A percentile compares a stretch with the other conserved stretches of the same genome.
These are phyloP conservation scores for Gonatopus flavifemur DNA, from an alignment of 1,140 invertebrate genomes.

Conservation along the genomic window DNA sequence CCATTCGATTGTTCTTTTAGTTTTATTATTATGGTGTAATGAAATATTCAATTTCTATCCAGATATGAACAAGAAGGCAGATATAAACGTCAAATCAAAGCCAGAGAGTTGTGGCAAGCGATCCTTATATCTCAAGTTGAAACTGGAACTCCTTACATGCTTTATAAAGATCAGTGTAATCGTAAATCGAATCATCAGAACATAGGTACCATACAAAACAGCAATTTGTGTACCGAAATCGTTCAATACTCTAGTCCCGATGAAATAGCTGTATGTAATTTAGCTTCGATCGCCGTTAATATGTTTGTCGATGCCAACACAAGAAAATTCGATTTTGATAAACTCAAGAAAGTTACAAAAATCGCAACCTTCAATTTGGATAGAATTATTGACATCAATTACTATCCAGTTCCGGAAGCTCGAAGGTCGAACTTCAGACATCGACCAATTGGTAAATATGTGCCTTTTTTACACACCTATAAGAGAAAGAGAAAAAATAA, in stretches of 20 bases:
- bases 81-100: slow-evolving; percentile 77
- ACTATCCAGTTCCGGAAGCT: slow-evolving; percentile 91
- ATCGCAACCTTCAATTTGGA: slow-evolving; percentile 92
- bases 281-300: slow-evolving; percentile 97
- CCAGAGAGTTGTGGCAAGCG: slow-evolving; percentile 90
- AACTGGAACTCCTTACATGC: slow-evolving; percentile 97
- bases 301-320: slow-evolving; percentile 83
- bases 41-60: slow-evolving; percentile 15
- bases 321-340: slow-evolving; percentile 85
- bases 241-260: slow-evolving; percentile 89
- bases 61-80: slow-evolving; percentile 86
- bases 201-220: slow-evolving; percentile 97
- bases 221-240: slow-evolving; percentile 98
- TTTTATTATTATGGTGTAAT: too few relatives aligned
- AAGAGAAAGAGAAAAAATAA: background rate
- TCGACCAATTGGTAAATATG: slow-evolving; percentile 78
- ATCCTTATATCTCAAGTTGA: slow-evolving; percentile 97
- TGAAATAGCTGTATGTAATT: slow-evolving; percentile 97
- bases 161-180: slow-evolving; percentile 98
- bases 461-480: background rate
- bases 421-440: slow-evolving; percentile 87
- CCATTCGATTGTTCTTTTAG: background rate
- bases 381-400: slow-evolving; percentile 97
- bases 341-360: slow-evolving; percentile 87
- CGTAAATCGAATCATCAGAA: slow-evolving; percentile 98